These are phyloP conservation scores for Nephila pilipes DNA, from an alignment of 1,140 invertebrate species.

Conservation along the genomic window DNA sequence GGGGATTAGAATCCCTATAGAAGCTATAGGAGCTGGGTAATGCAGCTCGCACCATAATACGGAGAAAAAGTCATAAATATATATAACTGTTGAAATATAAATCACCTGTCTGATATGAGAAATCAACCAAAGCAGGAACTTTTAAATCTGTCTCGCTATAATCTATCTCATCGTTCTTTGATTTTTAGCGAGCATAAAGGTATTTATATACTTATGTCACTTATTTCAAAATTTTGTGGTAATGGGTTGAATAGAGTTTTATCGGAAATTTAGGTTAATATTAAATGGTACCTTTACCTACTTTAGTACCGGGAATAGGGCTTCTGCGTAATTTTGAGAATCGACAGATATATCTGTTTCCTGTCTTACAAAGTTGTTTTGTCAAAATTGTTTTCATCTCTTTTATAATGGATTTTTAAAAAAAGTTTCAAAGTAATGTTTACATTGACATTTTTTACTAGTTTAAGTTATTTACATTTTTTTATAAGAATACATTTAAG, in stretches of 20 bases:
- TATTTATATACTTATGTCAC: background rate
- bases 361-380: no score
- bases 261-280: background rate
- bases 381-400: no score
- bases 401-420: no score
- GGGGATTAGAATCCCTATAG: background rate
- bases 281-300: background rate
- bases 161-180: background rate
- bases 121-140: slow-evolving; percentile 13
- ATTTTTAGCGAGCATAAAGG: background rate
- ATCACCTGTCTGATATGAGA: background rate
- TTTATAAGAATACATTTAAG: no score
- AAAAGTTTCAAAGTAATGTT: no score
- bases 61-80: background rate
- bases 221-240: background rate
- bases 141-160: slow-evolving; percentile 17
- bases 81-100: slow-evolving; percentile 22
- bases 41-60: background rate
- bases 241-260: background rate
- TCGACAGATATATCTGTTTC: no score
- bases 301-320: background rate
- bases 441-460: no score
- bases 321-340: background rate
- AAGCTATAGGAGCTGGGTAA: background rate
- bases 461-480: no score